Evolutionary conservation across 2,113 vertebrate genomes (phyloP), one percentile per base, ranked within the genome.

Genomic region (Tenrec ecaudatus): DNA sequence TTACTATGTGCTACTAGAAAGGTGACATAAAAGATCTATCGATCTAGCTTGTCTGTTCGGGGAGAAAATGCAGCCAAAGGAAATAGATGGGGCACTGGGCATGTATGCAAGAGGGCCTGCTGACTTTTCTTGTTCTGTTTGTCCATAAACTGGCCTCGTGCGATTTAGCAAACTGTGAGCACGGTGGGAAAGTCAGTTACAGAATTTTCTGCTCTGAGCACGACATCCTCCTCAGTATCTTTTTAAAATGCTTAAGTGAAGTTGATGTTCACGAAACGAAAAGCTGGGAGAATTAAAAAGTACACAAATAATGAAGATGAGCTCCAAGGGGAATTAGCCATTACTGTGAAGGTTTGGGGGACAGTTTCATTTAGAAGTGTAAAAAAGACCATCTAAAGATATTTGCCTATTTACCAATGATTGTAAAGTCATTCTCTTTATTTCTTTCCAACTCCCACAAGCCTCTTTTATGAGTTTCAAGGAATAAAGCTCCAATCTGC

Each of bases 321-420:
- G 94, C 95, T 92, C 87, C 71, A 94, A 90, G 95, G 95, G 95
- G 96, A 97, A 97, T 96, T 97, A 81, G 58, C 95, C 17, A 47
- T 86, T 97, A 97, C 85, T 90, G 86, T 88, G 90, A 75, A 93
- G 76, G 88, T 36, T 95, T 95, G 93, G 85, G 22, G 86, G 95
- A 90, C 85, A 96, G 75, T 95, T 97, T 96, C 97, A 96, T 94
- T 97, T 97, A 96, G 94, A 97, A 96, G 82, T 97, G 75, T 73
- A 89, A 80, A 95, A 53, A 89, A 96, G 20, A 89, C 71, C 90
- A 96, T 93, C 76, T 92, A 91, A 92, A 96, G 71, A 93, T 27
- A 95, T 86, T 86, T 77, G 66, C 88, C 64, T 40, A 93, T 73
- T 88, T 96, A 92, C 68, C 95, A 92, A 86, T 20, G 89, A 94